Evolutionary conservation across 2,113 vertebrate genomes (phyloP).

Genomic region (Varanus komodoensis): DNA sequence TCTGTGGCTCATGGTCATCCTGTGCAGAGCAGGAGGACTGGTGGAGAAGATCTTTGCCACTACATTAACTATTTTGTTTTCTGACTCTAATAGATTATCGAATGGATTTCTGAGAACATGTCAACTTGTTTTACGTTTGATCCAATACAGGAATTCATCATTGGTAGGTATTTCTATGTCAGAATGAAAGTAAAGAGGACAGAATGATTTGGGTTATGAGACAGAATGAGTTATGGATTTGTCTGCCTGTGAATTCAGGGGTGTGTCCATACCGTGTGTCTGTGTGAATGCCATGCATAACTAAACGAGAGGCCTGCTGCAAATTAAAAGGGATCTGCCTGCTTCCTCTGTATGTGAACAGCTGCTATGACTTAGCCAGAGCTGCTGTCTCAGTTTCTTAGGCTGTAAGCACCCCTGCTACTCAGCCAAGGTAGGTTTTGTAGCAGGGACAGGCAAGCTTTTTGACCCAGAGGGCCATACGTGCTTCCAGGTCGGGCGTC

Average conservation of each 20-base stretch:
- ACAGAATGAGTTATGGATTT: too few relatives aligned
- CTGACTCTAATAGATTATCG: slow-evolving; percentile 82
- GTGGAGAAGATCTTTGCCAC: too few relatives aligned
- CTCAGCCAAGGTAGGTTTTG: neutral
- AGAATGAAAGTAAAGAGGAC: neutral
- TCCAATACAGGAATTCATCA: slow-evolving; percentile 94
- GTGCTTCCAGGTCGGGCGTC: too few relatives aligned
- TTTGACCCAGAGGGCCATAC: neutral
- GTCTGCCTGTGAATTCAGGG: neutral
- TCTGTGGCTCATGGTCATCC: too few relatives aligned
- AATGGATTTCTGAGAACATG: slow-evolving; percentile 89
- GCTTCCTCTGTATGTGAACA: neutral
- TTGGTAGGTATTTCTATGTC: slow-evolving; percentile 81
- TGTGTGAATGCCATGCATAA: neutral
- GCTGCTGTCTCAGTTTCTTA: neutral
- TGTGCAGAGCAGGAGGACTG: too few relatives aligned
- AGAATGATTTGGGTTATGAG: neutral
- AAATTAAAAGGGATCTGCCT: neutral
- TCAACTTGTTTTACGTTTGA: slow-evolving; percentile 86
- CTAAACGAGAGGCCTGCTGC: neutral
- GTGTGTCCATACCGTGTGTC: neutral
- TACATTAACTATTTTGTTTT: slow-evolving; percentile 34
- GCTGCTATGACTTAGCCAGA: neutral
- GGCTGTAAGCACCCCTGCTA: neutral
- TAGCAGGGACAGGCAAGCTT: neutral